These are phyloP conservation scores for Anguilla marmorata DNA, from an alignment of 2,797 vertebrate genomes.

Conservation along the genomic window DNA sequence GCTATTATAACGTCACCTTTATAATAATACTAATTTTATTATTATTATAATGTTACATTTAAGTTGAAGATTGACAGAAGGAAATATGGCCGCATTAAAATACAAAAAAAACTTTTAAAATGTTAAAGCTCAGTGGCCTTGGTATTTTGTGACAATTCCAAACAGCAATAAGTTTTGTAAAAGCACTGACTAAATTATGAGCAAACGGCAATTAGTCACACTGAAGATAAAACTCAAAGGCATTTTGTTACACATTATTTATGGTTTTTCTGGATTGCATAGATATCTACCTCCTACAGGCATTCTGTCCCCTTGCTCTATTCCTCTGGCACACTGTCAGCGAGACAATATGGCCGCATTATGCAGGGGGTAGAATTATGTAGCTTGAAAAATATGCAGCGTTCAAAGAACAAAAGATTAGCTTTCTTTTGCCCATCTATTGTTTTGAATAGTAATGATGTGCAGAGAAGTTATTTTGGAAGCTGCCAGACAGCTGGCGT, in stretches of 20 bases:
- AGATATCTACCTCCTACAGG: neutral
- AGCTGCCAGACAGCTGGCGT: neutral
- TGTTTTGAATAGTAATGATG: neutral
- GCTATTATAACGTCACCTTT: no score
- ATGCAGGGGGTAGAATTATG: neutral
- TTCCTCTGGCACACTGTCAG: neutral
- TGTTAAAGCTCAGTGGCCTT: neutral
- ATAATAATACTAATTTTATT: no score
- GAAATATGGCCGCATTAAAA: no score
- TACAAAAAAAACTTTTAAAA: neutral
- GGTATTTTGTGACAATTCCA: neutral
- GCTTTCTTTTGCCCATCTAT: neutral
- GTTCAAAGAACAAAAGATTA: neutral
- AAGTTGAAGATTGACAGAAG: neutral
- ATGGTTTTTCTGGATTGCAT: neutral
- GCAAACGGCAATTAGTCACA: neutral
- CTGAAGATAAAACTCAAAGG: neutral
- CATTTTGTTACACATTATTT: neutral
- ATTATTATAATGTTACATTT: no score
- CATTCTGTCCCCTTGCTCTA: neutral
- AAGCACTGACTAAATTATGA: neutral
- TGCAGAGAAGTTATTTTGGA: neutral
- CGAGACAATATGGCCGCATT: neutral
- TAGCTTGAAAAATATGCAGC: neutral
- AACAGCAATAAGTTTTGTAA: neutral